These are phyloP conservation scores for Xestoiulus laeticollis DNA, from an alignment of 2,888 invertebrate species.

Conservation along the genomic window DNA sequence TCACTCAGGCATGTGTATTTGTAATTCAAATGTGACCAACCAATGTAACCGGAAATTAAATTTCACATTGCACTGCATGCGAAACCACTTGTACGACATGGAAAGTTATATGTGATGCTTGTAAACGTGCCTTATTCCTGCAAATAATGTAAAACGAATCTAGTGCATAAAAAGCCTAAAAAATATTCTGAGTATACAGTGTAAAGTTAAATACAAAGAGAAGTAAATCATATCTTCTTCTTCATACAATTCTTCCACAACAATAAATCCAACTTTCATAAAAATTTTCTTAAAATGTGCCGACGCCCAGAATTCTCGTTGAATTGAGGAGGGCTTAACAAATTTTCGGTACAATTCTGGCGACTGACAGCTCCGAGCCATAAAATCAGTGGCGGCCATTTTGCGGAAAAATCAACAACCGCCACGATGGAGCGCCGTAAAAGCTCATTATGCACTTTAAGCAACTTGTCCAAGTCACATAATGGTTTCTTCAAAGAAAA, in stretches of 20 bases:
- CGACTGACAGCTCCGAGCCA: background rate
- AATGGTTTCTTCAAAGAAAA: slow-evolving; percentile 13
- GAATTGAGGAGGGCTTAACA: slow-evolving; percentile 6
- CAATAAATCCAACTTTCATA: slow-evolving; percentile 28
- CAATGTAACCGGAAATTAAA: too few relatives aligned
- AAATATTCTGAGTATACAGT: background rate
- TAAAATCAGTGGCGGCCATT: slow-evolving; percentile 34
- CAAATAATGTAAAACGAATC: too few relatives aligned
- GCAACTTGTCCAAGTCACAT: background rate
- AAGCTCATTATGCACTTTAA: slow-evolving; percentile 27
- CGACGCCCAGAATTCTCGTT: background rate
- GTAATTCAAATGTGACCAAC: too few relatives aligned
- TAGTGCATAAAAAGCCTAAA: background rate
- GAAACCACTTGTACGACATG: too few relatives aligned
- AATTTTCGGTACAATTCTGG: background rate
- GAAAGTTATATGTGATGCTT: background rate
- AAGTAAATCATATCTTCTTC: background rate
- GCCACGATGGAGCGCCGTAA: background rate
- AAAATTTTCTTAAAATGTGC: background rate
- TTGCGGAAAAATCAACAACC: background rate
- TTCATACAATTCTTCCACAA: background rate
- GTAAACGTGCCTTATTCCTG: background rate
- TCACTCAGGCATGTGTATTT: too few relatives aligned
- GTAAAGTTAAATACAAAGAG: background rate
- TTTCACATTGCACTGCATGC: too few relatives aligned